Evolutionary conservation across 1,140 invertebrate species (phyloP), one percentile per base, ranked within the genome.

Genomic region (Pygmarrhopalites habei): DNA sequence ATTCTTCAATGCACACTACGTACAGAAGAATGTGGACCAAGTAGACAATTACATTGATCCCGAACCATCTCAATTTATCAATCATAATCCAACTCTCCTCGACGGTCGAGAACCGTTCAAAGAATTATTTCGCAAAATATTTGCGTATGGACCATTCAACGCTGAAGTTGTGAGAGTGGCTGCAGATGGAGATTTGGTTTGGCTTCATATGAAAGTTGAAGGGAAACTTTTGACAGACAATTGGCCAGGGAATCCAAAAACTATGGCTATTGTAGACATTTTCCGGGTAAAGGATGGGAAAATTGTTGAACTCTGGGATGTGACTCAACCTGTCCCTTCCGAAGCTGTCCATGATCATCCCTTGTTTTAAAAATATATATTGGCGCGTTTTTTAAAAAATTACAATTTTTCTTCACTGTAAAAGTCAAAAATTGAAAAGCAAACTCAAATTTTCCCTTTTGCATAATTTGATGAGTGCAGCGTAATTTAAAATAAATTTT

Each of bases 281-380:
- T 59, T 59, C 58, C 28, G 58, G 5, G 30, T 59, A 10, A 15
- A 49, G 26, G 44, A 46, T 49, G 44, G 44, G 23, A 47, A 32
- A 19, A 49, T 59, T 15, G n/a, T n/a, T 3, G 58, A 59, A 39
- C 58, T 49, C 39, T 59, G 58, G 58, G 58, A 59, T 30, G 58
- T 49, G 0, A 26, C 32, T 15, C 44, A 59, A n/a, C n/a, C n/a
- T n/a, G n/a, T n/a, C n/a, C n/a, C n/a, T n/a, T n/a, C n/a, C n/a
- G n/a, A n/a, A n/a, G n/a, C n/a, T n/a, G n/a, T n/a, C n/a, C n/a
- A n/a, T n/a, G n/a, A n/a, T n/a, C n/a, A n/a, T n/a, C n/a, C n/a
- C n/a, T n/a, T n/a, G n/a, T n/a, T n/a, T n/a, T n/a, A n/a, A n/a
- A n/a, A n/a, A n/a, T n/a, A n/a, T n/a, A n/a, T n/a, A n/a, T n/a